Evolutionary conservation across 2,797 vertebrate genomes (phyloP), one percentile per base, ranked within the genome.

Genomic region (Rhinichthys osculus): DNA sequence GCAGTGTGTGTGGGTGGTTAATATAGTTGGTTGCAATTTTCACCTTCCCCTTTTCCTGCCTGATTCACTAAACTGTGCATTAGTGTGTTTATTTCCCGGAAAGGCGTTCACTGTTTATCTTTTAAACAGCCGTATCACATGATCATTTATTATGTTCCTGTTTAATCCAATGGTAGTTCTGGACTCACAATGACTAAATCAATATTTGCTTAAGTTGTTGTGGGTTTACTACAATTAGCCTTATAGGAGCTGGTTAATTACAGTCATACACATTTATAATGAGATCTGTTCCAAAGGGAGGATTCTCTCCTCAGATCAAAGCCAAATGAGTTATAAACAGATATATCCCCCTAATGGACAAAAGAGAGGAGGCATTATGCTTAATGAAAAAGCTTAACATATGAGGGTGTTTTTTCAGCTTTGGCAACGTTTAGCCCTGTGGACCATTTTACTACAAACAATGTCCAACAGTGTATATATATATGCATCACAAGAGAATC

Each of bases 281-380:
- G 76, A 85, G 80, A 89, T 92, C 72, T 78, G 82, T 91, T 92
- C 91, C 66, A 89, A 86, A 87, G 87, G 52, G 89, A 88, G 88
- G 74, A 89, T 87, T 87, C 42, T 87, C 78, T 91, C 88, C 47
- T 35, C 21, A 66, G 13, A 83, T 74, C 27, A 62, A 69, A 59
- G 64, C 86, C 71, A 40, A 67, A 83, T 82, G 35, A 72, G 67
- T 16, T 50, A 16, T 72, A 57, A 67, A 87, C 9, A 35, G 78
- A 35, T 38, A 47, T 42, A 82, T 62, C 69, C 40, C 13, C 13
- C 17, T 73, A 66, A 76, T 77, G 44, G 40, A 84, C 33, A 16
- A 50, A 23, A 38, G 54, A 57, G 17, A 47, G 44, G 77, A 76
- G 19, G 40, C 30, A 11, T 30, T 30, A 33, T 47, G 38, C 30